Base-by-base conservation (phyloP, 2,797 vertebrate genomes). In the Lacerta viridis region DNA sequence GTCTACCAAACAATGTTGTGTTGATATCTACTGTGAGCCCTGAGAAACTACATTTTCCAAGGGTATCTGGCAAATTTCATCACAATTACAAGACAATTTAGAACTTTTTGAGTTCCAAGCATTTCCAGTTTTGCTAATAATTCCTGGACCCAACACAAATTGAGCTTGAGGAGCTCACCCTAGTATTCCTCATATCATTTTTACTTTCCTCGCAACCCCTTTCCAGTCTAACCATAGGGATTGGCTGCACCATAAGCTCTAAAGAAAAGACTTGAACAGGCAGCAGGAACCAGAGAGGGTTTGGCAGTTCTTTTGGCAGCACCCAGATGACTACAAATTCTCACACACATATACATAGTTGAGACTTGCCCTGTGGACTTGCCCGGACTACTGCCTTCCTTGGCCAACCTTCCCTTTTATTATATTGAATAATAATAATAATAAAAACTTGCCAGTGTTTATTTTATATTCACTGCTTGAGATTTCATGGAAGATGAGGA, bases 361-460 rank as follows among this genome's bases (percentile, higher is more conserved):
- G 88, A 94, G 93, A 95, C 95, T 95, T 87, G 95, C 92, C 93
- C 94, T 91, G 90, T 94, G 95, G 83, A 74, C 87, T 80, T 84
- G 82, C 87, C 87, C 25, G 27, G 83, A 74, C 68, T 84, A 27
- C 76, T 74, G 76, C 39, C 66, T 27, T 93, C 76, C 93, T 71
- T 46, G 93, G 87, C 95, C 93, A 95, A 90, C 80, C 87, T 95
- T 89, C 80, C 78, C 84, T 88, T 92, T 89, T 64, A 89, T 0
- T 80, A 84, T 94, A 86, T 93, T 74, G 50, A 1, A 85, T 39
- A 55, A 64, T 36, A 20, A 61, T 23, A 92, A 90, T 87, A 82
- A 92, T 92, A 83, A 88, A 90, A 84, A 92, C 92, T 92, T 50
- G 46, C 36, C 7, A 46, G 55, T 64, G 83, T 85, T 78, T 84